These are phyloP conservation scores for Monomorium pharaonis DNA, from an alignment of 1,140 invertebrate species.

Conservation along the genomic window DNA sequence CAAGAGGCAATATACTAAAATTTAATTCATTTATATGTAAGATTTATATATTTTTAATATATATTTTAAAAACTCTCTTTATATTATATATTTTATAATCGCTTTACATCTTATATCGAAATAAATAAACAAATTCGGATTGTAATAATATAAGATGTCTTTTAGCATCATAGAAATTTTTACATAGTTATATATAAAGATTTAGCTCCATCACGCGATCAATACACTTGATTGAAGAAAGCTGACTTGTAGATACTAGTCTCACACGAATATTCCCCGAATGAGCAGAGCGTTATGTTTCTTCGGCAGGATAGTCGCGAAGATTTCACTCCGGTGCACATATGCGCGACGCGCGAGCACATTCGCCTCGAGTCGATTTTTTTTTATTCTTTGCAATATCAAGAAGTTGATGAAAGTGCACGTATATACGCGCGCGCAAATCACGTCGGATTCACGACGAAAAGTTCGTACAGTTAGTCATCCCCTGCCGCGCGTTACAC, in stretches of 20 bases:
- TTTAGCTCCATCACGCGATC: background rate
- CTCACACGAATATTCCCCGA: conserved; percentile 1
- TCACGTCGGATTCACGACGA: conserved; percentile 29
- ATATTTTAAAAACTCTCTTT: background rate
- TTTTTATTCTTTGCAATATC: background rate
- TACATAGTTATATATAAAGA: background rate
- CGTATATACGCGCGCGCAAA: conserved; percentile 26
- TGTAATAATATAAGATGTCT: background rate
- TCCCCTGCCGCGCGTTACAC: background rate
- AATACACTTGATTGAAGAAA: conserved; percentile 34
- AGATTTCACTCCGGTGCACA: conserved; percentile 64
- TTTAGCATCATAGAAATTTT: background rate
- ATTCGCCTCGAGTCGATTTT: conserved; percentile 39
- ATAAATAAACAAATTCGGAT: background rate
- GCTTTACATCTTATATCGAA: background rate
- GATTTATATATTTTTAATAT: background rate
- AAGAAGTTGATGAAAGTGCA: conserved; percentile 61
- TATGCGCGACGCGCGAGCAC: conserved; percentile 61
- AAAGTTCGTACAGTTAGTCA: background rate
- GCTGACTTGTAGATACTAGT: background rate
- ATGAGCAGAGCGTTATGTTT: background rate
- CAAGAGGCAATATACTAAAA: background rate
- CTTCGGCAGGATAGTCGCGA: conserved; percentile 22
- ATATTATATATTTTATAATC: background rate
- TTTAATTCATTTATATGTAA: background rate